phyloP scores from a whole-genome alignment of 2,113 vertebrate species.

The Penelope pileata region DNA sequence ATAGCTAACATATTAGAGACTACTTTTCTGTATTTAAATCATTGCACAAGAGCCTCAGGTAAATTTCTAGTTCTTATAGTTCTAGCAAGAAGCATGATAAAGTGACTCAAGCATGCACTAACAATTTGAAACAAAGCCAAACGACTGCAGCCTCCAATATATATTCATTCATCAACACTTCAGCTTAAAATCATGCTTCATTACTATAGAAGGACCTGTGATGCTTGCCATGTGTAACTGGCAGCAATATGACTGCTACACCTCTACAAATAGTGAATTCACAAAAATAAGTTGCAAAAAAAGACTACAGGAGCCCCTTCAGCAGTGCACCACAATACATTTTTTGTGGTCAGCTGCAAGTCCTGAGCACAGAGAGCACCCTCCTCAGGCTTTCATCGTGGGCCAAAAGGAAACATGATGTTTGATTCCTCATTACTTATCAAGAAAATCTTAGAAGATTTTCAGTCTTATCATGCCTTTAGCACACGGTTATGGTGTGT shows the following conservation, averaged over 20 bases:
- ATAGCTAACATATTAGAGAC: not conserved
- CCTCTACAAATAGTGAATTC: not conserved
- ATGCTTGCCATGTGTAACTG: not conserved
- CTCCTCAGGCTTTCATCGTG: not conserved
- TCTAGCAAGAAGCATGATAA: not conserved
- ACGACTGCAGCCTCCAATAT: not conserved
- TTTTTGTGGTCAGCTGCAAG: not conserved
- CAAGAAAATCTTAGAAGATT: not conserved
- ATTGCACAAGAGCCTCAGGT: not conserved
- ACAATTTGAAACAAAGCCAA: not conserved
- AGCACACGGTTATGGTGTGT: not conserved
- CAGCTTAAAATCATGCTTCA: not conserved
- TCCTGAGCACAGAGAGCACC: not conserved
- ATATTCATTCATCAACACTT: not conserved
- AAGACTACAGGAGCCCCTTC: not conserved
- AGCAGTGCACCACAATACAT: fast-evolving
- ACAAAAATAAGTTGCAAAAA: not conserved
- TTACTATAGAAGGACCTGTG: not conserved
- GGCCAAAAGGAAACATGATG: not conserved
- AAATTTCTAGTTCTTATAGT: not conserved
- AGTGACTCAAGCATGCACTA: not conserved
- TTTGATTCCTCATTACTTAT: not conserved
- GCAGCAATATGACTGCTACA: not conserved
- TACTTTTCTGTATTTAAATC: not conserved
- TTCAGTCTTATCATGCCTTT: not conserved